A percentile compares a stretch with the other conserved stretches of the same genome.
Conservation (phyloP, 2,113 vertebrate species). For the Megaleporinus macrocephalus region DNA sequence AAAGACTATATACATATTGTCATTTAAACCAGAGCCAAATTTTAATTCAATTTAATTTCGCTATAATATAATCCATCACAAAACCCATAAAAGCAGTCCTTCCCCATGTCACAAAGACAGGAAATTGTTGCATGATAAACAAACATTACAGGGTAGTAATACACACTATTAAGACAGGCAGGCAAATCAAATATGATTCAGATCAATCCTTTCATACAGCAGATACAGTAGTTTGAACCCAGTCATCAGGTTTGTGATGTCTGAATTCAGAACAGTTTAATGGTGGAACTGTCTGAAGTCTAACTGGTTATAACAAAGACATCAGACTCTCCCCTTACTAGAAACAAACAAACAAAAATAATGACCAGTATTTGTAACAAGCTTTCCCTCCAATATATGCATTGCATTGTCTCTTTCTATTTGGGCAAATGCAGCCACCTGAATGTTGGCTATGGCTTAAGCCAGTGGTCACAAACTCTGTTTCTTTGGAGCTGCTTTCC, state of each 20-base stretch:
- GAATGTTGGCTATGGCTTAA: neutral
- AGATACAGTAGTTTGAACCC: no score
- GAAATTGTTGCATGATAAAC: conserved; percentile 24
- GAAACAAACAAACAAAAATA: neutral
- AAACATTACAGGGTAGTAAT: conserved; percentile 13
- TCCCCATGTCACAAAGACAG: conserved; percentile 22
- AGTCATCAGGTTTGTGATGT: no score
- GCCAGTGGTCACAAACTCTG: no score
- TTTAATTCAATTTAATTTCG: conserved; percentile 36
- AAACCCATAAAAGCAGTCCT: conserved; percentile 15
- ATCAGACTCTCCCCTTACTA: no score
- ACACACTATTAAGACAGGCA: conserved; percentile 26
- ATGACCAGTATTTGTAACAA: neutral
- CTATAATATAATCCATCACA: conserved; percentile 36
- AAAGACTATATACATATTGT: conserved; percentile 5
- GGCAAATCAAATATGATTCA: neutral
- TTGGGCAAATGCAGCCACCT: neutral
- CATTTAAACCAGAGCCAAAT: conserved; percentile 18
- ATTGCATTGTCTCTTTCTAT: neutral
- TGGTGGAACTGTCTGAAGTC: neutral
- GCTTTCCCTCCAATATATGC: neutral
- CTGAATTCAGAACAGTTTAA: neutral
- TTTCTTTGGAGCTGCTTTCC: no score
- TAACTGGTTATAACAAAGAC: no score
- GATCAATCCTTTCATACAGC: no score